Evolutionary conservation across 2,888 invertebrate species (phyloP).

Genomic region (Andrena chrysosceles): DNA sequence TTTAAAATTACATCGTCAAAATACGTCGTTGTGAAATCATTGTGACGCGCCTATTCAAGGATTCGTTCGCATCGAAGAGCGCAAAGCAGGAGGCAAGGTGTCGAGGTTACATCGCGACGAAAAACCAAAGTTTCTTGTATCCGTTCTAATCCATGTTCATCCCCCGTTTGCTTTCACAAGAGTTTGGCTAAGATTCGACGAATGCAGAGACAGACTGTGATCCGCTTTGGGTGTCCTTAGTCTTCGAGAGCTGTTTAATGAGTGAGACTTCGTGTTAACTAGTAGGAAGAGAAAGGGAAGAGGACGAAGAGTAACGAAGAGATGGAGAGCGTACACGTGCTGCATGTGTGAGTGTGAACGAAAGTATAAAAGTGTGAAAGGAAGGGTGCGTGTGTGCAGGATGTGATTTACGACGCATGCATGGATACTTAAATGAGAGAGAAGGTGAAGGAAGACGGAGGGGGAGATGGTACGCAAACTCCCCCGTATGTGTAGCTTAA

Average conservation of each 20-base stretch:
- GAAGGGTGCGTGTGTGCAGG: conserved; percentile 15
- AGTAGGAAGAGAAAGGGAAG: conserved; percentile 34
- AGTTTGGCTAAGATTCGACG: conserved; percentile 72
- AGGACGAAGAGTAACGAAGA: background rate
- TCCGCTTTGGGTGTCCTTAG: conserved; percentile 83
- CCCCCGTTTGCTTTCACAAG: conserved; percentile 40
- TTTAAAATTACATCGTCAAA: too few species aligned
- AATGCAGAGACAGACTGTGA: conserved; percentile 84
- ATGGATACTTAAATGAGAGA: conserved; percentile 64
- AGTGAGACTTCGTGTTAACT: conserved; percentile 71
- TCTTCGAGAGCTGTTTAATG: conserved; percentile 77
- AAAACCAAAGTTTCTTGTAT: conserved; percentile 6
- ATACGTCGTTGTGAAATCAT: background rate
- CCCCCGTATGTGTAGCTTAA: conserved; percentile 75
- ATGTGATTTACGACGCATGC: conserved; percentile 57
- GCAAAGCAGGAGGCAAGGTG: background rate
- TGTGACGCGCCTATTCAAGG: conserved; percentile 4
- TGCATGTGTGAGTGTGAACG: background rate
- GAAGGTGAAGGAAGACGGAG: conserved; percentile 10
- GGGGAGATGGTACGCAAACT: conserved; percentile 2
- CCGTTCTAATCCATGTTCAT: conserved; percentile 30
- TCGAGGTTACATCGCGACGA: conserved; percentile 36
- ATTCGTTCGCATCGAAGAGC: background rate
- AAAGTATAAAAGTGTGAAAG: background rate
- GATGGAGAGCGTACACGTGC: background rate